phyloP scores from a whole-genome alignment of 1,140 invertebrate species.

The Mamestra configurata region DNA sequence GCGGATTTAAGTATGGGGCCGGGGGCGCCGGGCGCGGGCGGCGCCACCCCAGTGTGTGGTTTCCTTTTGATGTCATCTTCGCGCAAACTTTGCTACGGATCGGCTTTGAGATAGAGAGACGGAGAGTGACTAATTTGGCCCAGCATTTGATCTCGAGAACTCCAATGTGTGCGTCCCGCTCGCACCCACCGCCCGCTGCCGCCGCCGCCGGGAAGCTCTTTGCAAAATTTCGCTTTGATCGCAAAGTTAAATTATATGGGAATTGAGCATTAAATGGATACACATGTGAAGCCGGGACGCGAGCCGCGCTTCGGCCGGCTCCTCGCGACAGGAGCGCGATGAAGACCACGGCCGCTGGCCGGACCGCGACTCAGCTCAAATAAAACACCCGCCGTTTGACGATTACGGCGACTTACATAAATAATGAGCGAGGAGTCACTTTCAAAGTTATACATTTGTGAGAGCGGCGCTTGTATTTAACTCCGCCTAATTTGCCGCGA shows the following conservation, averaged over 20 bases:
- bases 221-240: conserved; percentile 88
- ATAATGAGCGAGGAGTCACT: conserved; percentile 83
- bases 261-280: conserved; percentile 88
- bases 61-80: conserved; percentile 88
- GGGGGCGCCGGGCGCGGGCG: conserved; percentile 75
- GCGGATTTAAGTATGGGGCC: conserved; percentile 81
- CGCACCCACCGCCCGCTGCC: conserved; percentile 82
- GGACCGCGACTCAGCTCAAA: conserved; percentile 72
- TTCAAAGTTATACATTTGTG: conserved; percentile 82
- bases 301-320: conserved; percentile 51
- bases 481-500: conserved; percentile 86
- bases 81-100: conserved; percentile 88
- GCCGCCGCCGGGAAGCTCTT: conserved; percentile 86
- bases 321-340: background rate
- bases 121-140: conserved; percentile 88
- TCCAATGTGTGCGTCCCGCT: conserved; percentile 80
- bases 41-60: conserved; percentile 86
- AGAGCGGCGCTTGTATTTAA: conserved; percentile 84
- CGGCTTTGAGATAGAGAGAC: conserved; percentile 88
- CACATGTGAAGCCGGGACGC: conserved; percentile 77
- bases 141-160: conserved; percentile 87
- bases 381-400: conserved; percentile 76
- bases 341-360: conserved; percentile 33
- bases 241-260: conserved; percentile 88
- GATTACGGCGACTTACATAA: conserved; percentile 84